Conservation (phyloP, 1,140 invertebrate genomes). For the Pentalonia nigronervosa region DNA sequence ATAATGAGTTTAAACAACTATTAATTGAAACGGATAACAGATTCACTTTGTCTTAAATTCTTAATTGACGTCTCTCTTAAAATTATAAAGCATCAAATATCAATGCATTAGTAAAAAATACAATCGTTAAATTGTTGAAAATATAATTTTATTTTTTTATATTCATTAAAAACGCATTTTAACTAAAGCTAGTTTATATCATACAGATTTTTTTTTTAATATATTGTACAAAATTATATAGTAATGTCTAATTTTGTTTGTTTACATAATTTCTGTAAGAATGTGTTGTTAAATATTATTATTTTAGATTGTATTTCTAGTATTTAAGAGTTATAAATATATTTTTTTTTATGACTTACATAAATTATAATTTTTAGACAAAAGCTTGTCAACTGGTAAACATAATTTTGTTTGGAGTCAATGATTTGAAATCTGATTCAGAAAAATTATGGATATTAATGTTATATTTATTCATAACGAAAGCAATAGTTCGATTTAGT, state of each 20-base stretch:
- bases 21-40: neutral
- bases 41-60: neutral
- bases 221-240: constrained; percentile 41
- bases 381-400: neutral
- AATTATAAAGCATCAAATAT: neutral
- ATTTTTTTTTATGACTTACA: neutral
- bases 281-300: constrained; percentile 36
- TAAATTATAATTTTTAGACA: constrained; percentile 11
- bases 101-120: neutral
- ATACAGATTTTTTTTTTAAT: constrained; percentile 17
- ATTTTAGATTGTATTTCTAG: constrained; percentile 36
- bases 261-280: neutral
- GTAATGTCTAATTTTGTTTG: neutral
- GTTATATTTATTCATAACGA: neutral
- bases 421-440: neutral
- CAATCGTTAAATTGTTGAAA: constrained; percentile 42
- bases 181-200: neutral
- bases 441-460: neutral
- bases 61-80: neutral
- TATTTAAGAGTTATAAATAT: constrained; percentile 7
- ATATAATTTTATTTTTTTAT: constrained; percentile 49
- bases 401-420: neutral
- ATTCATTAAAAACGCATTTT: constrained; percentile 13
- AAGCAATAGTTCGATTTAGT: neutral
- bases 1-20: neutral